Conservation (phyloP, 2,888 invertebrate species). For the Drosophila mulleri region DNA sequence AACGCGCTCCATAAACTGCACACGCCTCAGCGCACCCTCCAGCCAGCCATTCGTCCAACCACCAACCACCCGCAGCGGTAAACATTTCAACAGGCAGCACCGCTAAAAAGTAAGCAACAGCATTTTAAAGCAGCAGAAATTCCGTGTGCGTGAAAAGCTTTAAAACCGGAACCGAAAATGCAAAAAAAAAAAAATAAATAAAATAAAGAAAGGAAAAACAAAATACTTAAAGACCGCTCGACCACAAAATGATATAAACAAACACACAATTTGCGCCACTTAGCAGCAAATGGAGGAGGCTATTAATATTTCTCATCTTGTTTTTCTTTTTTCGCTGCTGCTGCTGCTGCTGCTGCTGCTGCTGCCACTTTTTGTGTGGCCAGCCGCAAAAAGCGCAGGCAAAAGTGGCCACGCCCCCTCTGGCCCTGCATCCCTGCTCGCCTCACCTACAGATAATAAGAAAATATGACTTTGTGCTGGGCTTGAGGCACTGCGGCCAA, state of each 20-base stretch:
- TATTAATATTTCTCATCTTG: constrained; percentile 74
- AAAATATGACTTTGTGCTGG: constrained; percentile 72
- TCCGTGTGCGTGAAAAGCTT: constrained; percentile 8
- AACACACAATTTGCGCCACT: constrained; percentile 82
- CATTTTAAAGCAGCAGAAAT: constrained; percentile 46
- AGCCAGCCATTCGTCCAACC: neutral
- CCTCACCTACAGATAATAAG: constrained; percentile 68
- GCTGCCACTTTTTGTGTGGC: constrained; percentile 43
- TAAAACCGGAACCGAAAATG: constrained; percentile 22
- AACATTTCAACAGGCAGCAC: constrained; percentile 13
- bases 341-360: too few species aligned
- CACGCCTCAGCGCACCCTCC: constrained; percentile 33
- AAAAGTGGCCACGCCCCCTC: constrained; percentile 42
- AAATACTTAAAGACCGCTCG: constrained; percentile 52
- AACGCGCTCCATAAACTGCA: constrained; percentile 73
- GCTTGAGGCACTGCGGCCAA: constrained; percentile 58
- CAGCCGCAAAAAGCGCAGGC: constrained; percentile 66
- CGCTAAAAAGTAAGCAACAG: constrained; percentile 33
- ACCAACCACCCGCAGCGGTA: constrained; percentile 7
- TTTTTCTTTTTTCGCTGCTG: constrained; percentile 2
- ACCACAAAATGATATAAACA: constrained; percentile 78
- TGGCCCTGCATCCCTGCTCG: neutral
- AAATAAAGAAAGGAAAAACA: neutral
- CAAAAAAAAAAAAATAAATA: neutral
- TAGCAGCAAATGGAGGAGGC: constrained; percentile 80